phyloP scores from a whole-genome alignment of 2,113 vertebrate species.

The Zosterops lateralis region DNA sequence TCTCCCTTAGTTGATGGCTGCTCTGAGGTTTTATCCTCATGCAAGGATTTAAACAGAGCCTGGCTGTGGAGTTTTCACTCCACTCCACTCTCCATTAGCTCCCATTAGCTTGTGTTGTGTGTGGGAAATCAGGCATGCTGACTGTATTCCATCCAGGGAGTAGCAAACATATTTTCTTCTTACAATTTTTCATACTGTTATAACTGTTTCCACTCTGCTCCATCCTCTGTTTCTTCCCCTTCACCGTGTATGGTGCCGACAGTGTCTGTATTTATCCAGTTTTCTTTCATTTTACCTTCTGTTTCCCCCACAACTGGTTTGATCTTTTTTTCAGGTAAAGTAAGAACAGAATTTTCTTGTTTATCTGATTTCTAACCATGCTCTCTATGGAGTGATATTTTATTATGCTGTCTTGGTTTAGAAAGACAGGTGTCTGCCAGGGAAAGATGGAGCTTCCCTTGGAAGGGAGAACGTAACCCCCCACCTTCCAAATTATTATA shows the following conservation, averaged over 20 bases:
- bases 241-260: background rate
- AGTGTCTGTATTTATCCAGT: background rate
- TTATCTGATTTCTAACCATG: background rate
- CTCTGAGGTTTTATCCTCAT: rapidly evolving
- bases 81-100: background rate
- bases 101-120: background rate
- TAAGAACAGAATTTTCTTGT: background rate
- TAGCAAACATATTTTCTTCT: background rate
- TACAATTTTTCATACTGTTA: background rate
- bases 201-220: background rate
- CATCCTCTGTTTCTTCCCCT: rapidly evolving
- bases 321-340: background rate
- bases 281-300: background rate
- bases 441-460: no score
- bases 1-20: background rate
- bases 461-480: no score
- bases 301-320: background rate
- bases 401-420: background rate
- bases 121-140: background rate
- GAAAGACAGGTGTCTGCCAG: no score
- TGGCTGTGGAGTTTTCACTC: background rate
- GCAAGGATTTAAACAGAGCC: background rate
- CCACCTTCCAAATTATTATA: no score
- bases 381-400: background rate
- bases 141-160: background rate